A percentile compares a stretch with the other conserved stretches of the same genome.
Evolutionary conservation across 2,113 vertebrate genomes (phyloP).

Genomic region (Condylura cristata): DNA sequence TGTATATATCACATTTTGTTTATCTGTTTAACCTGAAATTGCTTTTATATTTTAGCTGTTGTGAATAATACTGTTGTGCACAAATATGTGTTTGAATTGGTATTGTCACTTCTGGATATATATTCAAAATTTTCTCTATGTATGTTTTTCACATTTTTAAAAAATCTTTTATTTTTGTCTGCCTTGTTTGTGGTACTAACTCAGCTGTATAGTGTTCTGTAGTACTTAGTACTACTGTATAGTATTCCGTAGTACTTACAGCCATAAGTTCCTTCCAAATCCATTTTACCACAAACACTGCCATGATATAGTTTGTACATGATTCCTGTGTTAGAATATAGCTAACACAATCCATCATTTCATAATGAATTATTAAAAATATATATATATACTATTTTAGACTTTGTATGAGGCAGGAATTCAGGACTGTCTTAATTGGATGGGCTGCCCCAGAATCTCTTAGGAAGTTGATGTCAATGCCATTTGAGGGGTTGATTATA

Average conservation of each 20-base stretch:
- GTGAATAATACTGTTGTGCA: neutral
- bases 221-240: neutral
- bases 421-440: neutral
- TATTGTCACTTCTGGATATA: neutral
- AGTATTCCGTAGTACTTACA: neutral
- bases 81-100: neutral
- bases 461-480: neutral
- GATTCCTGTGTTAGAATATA: neutral
- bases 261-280: neutral
- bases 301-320: neutral
- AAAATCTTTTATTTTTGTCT: conserved; percentile 10
- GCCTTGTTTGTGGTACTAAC: neutral
- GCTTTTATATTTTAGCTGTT: neutral
- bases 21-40: neutral
- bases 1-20: neutral
- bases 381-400: conserved; percentile 34
- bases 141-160: neutral
- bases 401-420: neutral
- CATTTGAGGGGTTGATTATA: neutral
- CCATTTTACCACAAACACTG: neutral
- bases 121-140: conserved; percentile 3
- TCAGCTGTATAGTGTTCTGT: neutral
- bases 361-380: neutral
- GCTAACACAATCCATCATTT: too few species aligned
- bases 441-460: neutral